Evolutionary conservation across 1,140 invertebrate genomes (phyloP).

Genomic region (Dendrolimus punctatus): DNA sequence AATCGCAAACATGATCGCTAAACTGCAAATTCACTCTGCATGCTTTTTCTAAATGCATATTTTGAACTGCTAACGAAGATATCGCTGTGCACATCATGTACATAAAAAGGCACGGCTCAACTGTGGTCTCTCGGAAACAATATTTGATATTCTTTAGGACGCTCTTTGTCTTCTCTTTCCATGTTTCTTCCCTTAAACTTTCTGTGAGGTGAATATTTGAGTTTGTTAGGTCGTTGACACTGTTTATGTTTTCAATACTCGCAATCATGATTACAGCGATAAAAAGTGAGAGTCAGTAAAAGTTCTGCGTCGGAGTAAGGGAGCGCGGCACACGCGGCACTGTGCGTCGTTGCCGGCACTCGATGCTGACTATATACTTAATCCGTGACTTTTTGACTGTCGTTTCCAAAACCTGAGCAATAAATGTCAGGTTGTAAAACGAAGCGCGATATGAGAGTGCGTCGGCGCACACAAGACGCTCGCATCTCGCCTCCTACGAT

Average conservation of each 20-base stretch:
- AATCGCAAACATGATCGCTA: slow-evolving; percentile 72
- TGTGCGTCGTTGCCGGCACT: slow-evolving; percentile 25
- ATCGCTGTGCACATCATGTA: slow-evolving; percentile 59
- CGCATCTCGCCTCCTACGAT: slow-evolving; percentile 52
- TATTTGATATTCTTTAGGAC: slow-evolving; percentile 42
- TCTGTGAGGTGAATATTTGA: slow-evolving; percentile 50
- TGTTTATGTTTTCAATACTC: slow-evolving; percentile 35
- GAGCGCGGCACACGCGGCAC: slow-evolving; percentile 39
- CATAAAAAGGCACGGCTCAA: slow-evolving; percentile 59
- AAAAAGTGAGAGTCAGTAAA: slow-evolving; percentile 55
- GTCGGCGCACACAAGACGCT: slow-evolving; percentile 33
- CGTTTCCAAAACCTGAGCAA: slow-evolving; percentile 56
- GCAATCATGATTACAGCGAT: slow-evolving; percentile 37
- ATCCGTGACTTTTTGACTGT: slow-evolving; percentile 44
- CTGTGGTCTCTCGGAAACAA: slow-evolving; percentile 46
- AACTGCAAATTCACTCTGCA: slow-evolving; percentile 77
- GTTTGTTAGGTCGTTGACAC: slow-evolving; percentile 42
- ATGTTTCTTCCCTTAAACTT: slow-evolving; percentile 26
- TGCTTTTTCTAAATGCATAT: slow-evolving; percentile 70
- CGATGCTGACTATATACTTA: slow-evolving; percentile 38
- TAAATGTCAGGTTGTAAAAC: slow-evolving; percentile 51
- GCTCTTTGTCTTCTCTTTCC: slow-evolving; percentile 44
- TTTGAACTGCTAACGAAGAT: slow-evolving; percentile 56
- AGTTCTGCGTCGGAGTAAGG: slow-evolving; percentile 22
- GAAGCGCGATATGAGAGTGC: slow-evolving; percentile 41